Evolutionary conservation across 1,140 invertebrate species (phyloP), one percentile per base, ranked within the genome.

Genomic region (Chironomus tepperi): DNA sequence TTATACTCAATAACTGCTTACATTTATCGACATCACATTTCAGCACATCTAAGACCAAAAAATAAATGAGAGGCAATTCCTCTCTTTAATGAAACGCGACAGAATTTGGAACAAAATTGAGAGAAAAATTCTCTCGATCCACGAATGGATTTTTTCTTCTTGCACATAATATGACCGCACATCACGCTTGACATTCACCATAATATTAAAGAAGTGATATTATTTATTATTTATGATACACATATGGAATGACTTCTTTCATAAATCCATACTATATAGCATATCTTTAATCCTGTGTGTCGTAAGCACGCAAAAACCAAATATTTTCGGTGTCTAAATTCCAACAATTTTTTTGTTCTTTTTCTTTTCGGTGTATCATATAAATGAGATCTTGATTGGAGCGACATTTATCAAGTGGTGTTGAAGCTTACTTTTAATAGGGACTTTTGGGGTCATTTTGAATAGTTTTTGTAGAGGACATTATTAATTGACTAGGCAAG

Each of bases 121-220:
- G 43, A 47, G 43, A 47, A 47, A 47, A 2, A 2, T n/a, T n/a
- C n/a, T 34, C 24, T 34, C 24, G 43, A 47, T 9, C 12, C 3
- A 57, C 12, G 12, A 57, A 57, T 57, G 15, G 7, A 57, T 57
- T 57, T 12, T 12, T 57, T 12, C n/a, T 57, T 57, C 24, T 2
- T 34, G 2, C 2, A 34, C 2, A 1, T 34, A n/a, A 57, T 57
- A 15, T 57, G 47, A 57, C 47, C 47, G 47, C 47, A n/a, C 47
- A 57, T 34, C 12, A 57, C 47, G n/a, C 47, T n/a, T 57, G 47
- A 57, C 47, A 57, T 57, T 57, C 47, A 57, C 47, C 47, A 57
- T 57, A 12, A 57, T 57, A 57, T 57, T 57, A 57, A 57, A 57
- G 47, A 57, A 57, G 47, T 57, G 47, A 57, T 57, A 57, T 57